Base-by-base conservation (phyloP, 1,140 invertebrate species). In the Venustaconcha ellipsiformis region DNA sequence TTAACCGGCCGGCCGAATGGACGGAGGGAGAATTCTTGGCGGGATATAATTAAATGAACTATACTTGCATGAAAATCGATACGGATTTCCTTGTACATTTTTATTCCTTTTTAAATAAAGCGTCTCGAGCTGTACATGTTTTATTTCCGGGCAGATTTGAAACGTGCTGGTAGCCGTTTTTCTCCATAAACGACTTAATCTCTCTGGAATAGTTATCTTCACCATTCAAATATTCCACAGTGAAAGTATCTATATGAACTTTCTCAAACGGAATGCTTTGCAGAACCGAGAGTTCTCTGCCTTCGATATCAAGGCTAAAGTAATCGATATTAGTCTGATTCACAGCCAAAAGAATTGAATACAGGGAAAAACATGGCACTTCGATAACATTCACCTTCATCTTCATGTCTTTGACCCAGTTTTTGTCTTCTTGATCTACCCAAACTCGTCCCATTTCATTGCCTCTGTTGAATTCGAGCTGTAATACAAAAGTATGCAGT, bases 301-400 rank as follows among this genome's bases (percentile, higher is more conserved):
- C 92, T 59, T 93, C 93, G 30, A 93, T 90, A 78, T 94, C 94
- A 73, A 96, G 90, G 84, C 93, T 93, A 72, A 95, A 90, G 85
- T 94, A 94, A 90, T 95, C 93, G 59, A 95, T 90, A 56, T 88
- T 90, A 14, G 93, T 93, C 59, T 93, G 91, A 83, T 94, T 94
- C 78, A 94, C 93, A 57, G 95, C 95, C 72, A 95, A 90, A 84
- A 96, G 89, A 72, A 96, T 91, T 20, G 95, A 94, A 86, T 93
- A 95, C 70, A 96, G 91, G 80, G 95, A 95, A 88, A 96, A 95
- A 89, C 95, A 96, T 86, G 94, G 94, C 68, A 96, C 93, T 48
- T 48, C 37, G 20, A 83, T 62, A 11, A 62, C 60, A 23, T 62
- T 62, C 60, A 62, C 37, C 8, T 48, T 8, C 37, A 48, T 48